These are phyloP conservation scores for Lanistes nyassanus DNA, from an alignment of 1,140 invertebrate genomes.

Conservation along the genomic window DNA sequence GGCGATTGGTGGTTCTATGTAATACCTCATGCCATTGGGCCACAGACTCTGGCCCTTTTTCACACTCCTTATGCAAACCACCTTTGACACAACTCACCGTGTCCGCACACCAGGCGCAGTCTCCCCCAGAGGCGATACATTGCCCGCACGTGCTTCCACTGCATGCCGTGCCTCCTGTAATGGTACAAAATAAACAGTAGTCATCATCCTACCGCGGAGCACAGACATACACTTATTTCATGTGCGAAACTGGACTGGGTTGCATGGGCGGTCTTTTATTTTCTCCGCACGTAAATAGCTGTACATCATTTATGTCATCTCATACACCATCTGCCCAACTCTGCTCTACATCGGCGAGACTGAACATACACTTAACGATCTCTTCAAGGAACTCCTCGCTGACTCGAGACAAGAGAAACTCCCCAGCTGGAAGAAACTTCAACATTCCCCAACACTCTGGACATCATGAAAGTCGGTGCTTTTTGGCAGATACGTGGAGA, in stretches of 20 bases:
- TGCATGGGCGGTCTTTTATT: too few relatives aligned
- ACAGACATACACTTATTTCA: not conserved
- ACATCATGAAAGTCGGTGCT: not conserved
- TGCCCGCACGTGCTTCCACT: conserved; percentile 24
- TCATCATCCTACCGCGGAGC: not conserved
- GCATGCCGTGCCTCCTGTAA: conserved; percentile 6
- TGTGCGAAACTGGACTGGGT: not conserved
- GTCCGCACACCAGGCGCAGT: conserved; percentile 24
- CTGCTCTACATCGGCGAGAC: too few relatives aligned
- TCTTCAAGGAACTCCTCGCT: too few relatives aligned
- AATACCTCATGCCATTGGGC: not conserved
- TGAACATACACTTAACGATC: too few relatives aligned
- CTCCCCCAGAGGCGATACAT: conserved; percentile 11
- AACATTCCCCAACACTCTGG: not conserved
- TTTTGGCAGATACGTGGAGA: not conserved
- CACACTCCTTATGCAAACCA: too few relatives aligned
- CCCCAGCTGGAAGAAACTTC: not conserved
- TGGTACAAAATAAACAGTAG: not conserved
- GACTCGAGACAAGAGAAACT: too few relatives aligned
- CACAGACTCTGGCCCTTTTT: not conserved
- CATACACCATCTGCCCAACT: too few relatives aligned
- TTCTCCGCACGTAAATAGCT: not conserved
- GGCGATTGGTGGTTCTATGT: not conserved
- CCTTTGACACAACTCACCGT: conserved; percentile 3
- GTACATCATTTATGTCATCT: not conserved